Base-by-base conservation (phyloP, 2,888 invertebrate species). In the Drosophila heteroneura region DNA sequence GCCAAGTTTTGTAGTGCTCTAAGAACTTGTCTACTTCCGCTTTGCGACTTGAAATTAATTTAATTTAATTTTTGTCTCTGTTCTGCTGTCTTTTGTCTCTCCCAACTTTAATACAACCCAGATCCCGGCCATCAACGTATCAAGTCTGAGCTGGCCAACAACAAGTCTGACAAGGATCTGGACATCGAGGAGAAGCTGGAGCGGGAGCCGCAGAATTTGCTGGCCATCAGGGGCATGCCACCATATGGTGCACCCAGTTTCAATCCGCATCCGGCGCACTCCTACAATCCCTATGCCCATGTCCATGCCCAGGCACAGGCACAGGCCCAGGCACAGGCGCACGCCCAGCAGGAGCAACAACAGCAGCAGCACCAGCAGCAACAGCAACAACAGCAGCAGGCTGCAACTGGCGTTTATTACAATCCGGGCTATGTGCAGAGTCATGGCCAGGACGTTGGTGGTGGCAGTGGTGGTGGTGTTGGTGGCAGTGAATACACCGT, bases 161-260 rank as follows among this genome's bases (percentile, higher is more conserved):
- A 30, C 30, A 57, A 95, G 82, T 94, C 96, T 87, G 96, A 96
- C 76, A 92, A 92, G 76, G 84, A 88, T 19, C 73, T 75, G 74
- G 96, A 97, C 93, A 96, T 97, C 93, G 95, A 96, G 94, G 96
- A 96, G 92, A 96, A 96, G 93, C 96, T 97, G 89, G 96, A 97
- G 90, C 95, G 96, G 74, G 96, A 96, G 93, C 95, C 94, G 73
- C 95, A 94, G 47, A 91, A 91, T 72, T 75, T 92, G 66, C 67
- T 89, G 41, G 79, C 89, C 26, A 81, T 90, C 66, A 84, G 91
- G 33, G 83, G 90, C 12, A 67, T 87, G 56, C 79, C 82, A 12
- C 76, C 82, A 4, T 91, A 91, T 57, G 85, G 79, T 30, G 57
- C 88, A 16, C 61, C 83, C 16, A 74, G 68, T 41, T 80, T 83